Percentiles rank a stretch among this genome's conserved stretches.
phyloP scores from a whole-genome alignment of 2,797 vertebrate species.

The Apogon talboti region DNA sequence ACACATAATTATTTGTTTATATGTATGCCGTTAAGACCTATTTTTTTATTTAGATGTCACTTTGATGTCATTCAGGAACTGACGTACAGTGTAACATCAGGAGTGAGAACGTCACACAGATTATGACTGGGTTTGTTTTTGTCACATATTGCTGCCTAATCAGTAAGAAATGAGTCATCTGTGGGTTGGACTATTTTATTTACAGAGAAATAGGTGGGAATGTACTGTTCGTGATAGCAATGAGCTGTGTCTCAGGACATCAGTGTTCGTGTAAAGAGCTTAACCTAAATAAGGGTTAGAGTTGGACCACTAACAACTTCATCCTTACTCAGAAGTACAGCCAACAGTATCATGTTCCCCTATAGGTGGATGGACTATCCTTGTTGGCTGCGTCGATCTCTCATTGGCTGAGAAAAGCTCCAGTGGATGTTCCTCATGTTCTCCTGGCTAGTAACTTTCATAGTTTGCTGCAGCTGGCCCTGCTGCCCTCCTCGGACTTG shows the following conservation, averaged over 20 bases:
- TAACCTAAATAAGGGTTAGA: conserved; percentile 9
- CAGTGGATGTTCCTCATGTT: conserved; percentile 86
- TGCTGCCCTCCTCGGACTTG: conserved; percentile 87
- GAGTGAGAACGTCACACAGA: neutral
- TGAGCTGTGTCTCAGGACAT: conserved; percentile 1
- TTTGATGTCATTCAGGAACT: too few relatives aligned
- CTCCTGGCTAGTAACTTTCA: conserved; percentile 96
- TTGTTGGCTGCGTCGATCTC: conserved; percentile 91
- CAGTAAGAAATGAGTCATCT: conserved; percentile 1
- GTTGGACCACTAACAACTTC: neutral
- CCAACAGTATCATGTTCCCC: conserved; percentile 1
- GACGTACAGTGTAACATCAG: neutral
- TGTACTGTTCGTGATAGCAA: conserved; percentile 11
- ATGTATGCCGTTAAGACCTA: too few relatives aligned
- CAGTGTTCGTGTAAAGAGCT: conserved; percentile 33
- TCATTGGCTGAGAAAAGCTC: conserved; percentile 88
- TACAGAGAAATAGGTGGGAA: neutral
- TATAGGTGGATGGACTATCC: conserved; percentile 92
- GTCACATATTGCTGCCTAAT: neutral
- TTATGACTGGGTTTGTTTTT: conserved; percentile 7
- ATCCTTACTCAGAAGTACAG: conserved; percentile 1
- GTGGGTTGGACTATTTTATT: neutral
- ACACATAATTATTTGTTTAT: too few relatives aligned
- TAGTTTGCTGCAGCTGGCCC: conserved; percentile 90
- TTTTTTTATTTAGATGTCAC: too few relatives aligned